Evolutionary conservation across 2,113 vertebrate genomes (phyloP).

Genomic region (Corydoras sp.): DNA sequence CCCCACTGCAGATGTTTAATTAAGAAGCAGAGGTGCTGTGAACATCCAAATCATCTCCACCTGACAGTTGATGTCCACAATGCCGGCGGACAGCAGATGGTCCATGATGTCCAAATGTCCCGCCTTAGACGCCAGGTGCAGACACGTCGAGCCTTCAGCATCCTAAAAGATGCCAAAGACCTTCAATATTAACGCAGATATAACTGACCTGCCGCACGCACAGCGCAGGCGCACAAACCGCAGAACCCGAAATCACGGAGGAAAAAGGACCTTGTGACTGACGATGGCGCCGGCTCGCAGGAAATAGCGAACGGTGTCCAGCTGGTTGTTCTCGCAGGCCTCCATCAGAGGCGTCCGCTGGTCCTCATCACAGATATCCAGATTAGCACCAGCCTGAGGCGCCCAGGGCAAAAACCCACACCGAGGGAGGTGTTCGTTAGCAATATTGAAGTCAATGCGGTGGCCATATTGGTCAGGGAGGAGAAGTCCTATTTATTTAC

Average conservation of each 20-base stretch:
- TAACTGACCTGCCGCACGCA: too few relatives aligned
- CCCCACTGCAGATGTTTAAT: too few relatives aligned
- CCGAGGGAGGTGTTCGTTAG: not conserved
- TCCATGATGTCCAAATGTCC: conserved; percentile 87
- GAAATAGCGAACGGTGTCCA: conserved; percentile 89
- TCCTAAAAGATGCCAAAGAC: conserved; percentile 66
- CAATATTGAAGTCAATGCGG: too few relatives aligned
- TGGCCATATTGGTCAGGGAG: too few relatives aligned
- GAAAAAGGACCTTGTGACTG: conserved; percentile 77
- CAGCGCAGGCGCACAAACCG: too few relatives aligned
- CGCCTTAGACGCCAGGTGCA: conserved; percentile 95
- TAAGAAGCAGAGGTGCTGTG: not conserved
- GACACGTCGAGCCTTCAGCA: conserved; percentile 87
- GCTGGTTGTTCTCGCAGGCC: conserved; percentile 92
- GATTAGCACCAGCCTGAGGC: conserved; percentile 87
- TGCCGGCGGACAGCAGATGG: conserved; percentile 78
- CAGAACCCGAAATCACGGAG: too few relatives aligned
- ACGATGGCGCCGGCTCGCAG: conserved; percentile 88
- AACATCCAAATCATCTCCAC: conserved; percentile 52
- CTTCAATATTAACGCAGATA: too few relatives aligned
- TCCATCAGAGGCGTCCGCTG: conserved; percentile 96
- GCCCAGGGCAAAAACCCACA: not conserved
- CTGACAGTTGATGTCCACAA: conserved; percentile 93
- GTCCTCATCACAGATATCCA: conserved; percentile 93
- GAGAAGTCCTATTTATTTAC: conserved; percentile 45